These are phyloP conservation scores for Ptyas mucosa DNA, from an alignment of 2,113 vertebrate genomes.

Conservation along the genomic window DNA sequence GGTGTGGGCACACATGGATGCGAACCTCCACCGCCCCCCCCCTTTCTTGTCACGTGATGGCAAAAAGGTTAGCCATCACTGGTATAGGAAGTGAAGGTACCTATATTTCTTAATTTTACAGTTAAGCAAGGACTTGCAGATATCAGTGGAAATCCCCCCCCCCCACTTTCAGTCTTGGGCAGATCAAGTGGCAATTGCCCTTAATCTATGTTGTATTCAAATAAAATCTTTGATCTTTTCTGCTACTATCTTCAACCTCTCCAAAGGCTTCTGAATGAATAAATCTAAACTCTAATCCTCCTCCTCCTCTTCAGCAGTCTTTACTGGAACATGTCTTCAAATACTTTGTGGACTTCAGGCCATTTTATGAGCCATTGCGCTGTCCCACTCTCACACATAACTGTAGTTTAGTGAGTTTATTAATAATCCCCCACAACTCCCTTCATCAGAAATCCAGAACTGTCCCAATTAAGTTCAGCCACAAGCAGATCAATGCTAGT, in stretches of 20 bases:
- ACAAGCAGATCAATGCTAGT: too few species aligned
- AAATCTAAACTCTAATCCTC: neutral
- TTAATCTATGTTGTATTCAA: neutral
- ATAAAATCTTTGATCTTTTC: neutral
- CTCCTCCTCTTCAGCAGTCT: neutral
- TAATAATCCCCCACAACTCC: too few species aligned
- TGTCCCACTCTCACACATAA: too few species aligned
- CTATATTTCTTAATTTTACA: neutral
- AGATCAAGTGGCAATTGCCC: neutral
- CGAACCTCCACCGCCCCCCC: too few species aligned
- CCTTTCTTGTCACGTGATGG: too few species aligned
- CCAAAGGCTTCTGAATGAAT: neutral
- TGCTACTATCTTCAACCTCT: neutral
- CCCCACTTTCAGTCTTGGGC: neutral
- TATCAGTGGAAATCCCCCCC: neutral
- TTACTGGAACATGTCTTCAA: neutral
- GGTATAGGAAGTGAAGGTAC: neutral
- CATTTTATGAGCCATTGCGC: neutral
- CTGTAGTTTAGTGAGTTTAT: too few species aligned
- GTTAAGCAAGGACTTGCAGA: neutral
- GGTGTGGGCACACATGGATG: too few species aligned
- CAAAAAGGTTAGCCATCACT: too few species aligned
- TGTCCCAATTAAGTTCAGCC: too few species aligned
- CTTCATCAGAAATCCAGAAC: too few species aligned
- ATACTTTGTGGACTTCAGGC: neutral